A percentile compares a stretch with the other conserved stretches of the same genome.
phyloP scores from a whole-genome alignment of 1,140 invertebrate genomes.

The Drosophila pandora region DNA sequence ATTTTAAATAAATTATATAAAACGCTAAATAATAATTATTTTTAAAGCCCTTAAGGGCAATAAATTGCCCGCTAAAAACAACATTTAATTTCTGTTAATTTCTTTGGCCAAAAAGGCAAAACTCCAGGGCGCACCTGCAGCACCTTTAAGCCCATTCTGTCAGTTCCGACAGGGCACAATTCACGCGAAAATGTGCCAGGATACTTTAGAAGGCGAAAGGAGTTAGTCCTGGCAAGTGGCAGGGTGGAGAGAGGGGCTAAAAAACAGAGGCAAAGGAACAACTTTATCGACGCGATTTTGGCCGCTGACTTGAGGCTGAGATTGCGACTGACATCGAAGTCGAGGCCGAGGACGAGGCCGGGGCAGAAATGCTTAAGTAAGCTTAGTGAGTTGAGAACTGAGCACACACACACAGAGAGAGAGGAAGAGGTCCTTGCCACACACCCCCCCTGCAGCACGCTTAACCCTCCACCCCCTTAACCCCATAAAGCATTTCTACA shows the following conservation, averaged over 20 bases:
- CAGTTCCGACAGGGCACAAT: constrained; percentile 24
- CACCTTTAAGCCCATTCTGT: not conserved
- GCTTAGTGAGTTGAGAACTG: constrained; percentile 62
- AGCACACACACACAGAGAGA: constrained; percentile 12
- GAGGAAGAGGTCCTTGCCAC: not conserved
- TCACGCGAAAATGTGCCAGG: constrained; percentile 21
- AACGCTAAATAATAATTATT: not conserved
- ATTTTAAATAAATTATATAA: not conserved
- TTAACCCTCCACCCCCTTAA: not conserved
- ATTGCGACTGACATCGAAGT: constrained; percentile 52
- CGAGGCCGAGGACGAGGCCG: constrained; percentile 16
- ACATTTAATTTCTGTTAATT: not conserved
- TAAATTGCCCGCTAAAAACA: too few relatives aligned
- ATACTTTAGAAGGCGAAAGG: constrained; percentile 2
- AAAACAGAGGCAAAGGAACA: constrained; percentile 9
- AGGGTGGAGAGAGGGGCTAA: constrained; percentile 1
- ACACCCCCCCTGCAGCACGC: not conserved
- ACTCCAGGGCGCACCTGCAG: not conserved
- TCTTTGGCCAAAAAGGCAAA: not conserved
- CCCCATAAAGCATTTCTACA: constrained; percentile 73
- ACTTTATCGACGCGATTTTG: constrained; percentile 55
- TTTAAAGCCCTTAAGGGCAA: not conserved
- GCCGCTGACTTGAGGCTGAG: constrained; percentile 29
- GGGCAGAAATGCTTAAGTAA: constrained; percentile 75
- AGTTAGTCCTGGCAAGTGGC: not conserved